These are phyloP conservation scores for Reticulitermes speratus DNA, from an alignment of 1,140 invertebrate species.

Conservation along the genomic window DNA sequence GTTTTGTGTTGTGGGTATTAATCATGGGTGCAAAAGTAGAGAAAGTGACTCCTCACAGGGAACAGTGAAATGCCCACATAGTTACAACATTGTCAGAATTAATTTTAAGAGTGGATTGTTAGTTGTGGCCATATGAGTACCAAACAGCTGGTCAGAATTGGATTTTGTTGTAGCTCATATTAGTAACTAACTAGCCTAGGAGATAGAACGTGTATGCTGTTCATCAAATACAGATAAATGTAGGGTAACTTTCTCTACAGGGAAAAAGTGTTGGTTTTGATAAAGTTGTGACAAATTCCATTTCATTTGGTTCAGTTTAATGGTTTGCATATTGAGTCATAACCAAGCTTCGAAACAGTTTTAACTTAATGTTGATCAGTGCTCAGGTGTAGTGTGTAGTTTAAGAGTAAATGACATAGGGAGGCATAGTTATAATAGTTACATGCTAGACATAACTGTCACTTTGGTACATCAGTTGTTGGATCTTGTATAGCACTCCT, in stretches of 20 bases:
- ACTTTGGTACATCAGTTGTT: neutral
- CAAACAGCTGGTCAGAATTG: neutral
- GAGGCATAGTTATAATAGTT: neutral
- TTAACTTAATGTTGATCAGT: neutral
- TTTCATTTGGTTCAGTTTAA: neutral
- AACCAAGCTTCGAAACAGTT: neutral
- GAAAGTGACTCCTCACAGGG: neutral
- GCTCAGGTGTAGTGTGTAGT: neutral
- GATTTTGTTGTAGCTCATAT: too few species aligned
- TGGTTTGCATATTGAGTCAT: neutral
- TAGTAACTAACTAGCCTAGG: neutral
- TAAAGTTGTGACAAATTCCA: conserved; percentile 1
- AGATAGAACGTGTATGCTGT: neutral
- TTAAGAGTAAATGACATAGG: neutral
- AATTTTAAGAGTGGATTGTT: neutral
- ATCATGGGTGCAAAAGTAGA: neutral
- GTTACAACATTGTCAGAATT: neutral
- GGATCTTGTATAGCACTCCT: neutral
- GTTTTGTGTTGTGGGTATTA: neutral
- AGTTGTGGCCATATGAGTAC: neutral
- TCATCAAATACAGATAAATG: neutral
- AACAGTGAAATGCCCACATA: neutral
- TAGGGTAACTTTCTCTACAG: neutral
- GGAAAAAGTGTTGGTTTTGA: neutral
- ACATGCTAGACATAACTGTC: neutral